These are phyloP conservation scores for Canis aureus DNA, from an alignment of 2,113 vertebrate species.

Conservation along the genomic window DNA sequence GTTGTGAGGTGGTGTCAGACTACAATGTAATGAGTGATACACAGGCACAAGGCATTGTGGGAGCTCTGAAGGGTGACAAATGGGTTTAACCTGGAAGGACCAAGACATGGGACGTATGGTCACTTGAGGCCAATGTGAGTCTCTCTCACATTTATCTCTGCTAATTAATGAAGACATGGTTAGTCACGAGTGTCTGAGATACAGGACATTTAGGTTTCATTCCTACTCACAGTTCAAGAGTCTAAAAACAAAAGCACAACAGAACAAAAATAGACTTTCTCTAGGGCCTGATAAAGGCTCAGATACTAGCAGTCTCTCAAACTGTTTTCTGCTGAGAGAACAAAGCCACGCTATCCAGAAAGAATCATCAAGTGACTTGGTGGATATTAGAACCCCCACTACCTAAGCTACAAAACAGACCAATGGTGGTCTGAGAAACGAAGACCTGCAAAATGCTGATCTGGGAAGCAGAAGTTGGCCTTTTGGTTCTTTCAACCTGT, in stretches of 20 bases:
- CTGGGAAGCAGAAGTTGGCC: neutral
- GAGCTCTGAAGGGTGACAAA: neutral
- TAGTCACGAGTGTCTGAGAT: slow-evolving; percentile 6
- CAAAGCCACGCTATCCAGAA: neutral
- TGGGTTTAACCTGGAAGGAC: neutral
- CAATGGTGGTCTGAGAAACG: neutral
- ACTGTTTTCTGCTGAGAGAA: neutral
- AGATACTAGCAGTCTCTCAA: neutral
- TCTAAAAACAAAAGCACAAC: neutral
- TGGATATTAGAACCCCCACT: neutral
- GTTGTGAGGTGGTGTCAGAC: neutral
- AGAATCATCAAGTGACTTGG: neutral
- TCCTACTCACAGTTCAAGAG: neutral
- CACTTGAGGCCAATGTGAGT: neutral
- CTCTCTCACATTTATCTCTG: neutral
- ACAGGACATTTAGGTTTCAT: slow-evolving; percentile 27
- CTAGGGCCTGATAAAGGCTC: neutral
- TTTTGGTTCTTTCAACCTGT: neutral
- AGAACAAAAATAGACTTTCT: slow-evolving; percentile 18
- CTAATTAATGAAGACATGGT: slow-evolving; percentile 26
- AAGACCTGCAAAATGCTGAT: neutral
- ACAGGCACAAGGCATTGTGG: neutral
- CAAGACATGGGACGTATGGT: neutral
- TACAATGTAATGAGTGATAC: neutral
- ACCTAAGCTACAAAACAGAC: neutral